Base-by-base conservation (phyloP, 2,113 vertebrate species). In the Myrmecobius fasciatus region DNA sequence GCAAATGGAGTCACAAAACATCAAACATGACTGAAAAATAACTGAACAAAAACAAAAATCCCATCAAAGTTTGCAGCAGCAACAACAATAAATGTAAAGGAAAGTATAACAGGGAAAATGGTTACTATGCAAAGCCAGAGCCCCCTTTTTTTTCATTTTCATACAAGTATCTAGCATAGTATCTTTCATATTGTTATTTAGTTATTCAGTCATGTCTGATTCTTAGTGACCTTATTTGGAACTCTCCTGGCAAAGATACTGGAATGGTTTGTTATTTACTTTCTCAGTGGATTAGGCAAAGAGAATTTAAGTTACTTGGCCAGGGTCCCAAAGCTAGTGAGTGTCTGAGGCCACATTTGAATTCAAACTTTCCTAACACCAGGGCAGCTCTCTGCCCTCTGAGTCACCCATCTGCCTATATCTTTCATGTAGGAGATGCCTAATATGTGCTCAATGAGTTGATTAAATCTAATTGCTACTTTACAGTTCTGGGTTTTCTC, bases 81-180 rank as follows among this genome's bases (percentile, higher is more conserved):
- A 12, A 94, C 95, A 95, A 93, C 96, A 97, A 95, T 28, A n/a
- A 92, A 53, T 91, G 20, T 91, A 94, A 48, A 89, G 5, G 36
- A 75, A n/a, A n/a, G 67, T 20, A 6, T 91, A 95, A 22, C 36
- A 92, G 54, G 54, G 7, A 89, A 96, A 95, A 97, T 60, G 95
- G 93, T 94, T 90, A 89, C 54, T 92, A 49, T 96, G 52, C 51
- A 67, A 96, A 95, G 90, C 10, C 90, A 93, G 12, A 91, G 51
- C 36, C 0, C 0, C 53, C 53, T 93, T 92, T 89, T 93, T 88
- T 14, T n/a, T 83, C 17, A 43, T 43, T 43, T 83, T 83, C 67
- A 43, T 83, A 83, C 24, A 43, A 24, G 67, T 75, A 5, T 1
- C n/a, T 43, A 83, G 6, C 67, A 83, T 24, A 2, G n/a, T 43